Conservation (phyloP, 2,113 vertebrate genomes). For the Labrus mixtus region DNA sequence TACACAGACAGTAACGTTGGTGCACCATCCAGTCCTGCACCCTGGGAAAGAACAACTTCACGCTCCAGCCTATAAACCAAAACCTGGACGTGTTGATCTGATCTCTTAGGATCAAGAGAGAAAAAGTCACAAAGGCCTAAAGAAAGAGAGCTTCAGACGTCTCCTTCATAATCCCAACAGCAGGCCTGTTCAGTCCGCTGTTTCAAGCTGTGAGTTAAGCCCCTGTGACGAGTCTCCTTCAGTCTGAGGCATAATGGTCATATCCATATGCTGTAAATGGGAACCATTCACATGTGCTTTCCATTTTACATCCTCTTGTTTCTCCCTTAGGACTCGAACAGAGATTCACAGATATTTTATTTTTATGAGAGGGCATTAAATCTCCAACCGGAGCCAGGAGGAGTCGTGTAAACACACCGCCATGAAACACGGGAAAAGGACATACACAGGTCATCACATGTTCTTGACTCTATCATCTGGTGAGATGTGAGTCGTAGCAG, state of each 20-base stretch:
- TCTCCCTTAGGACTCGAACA: conserved; percentile 54
- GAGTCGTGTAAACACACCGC: conserved; percentile 63
- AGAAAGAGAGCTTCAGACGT: no score
- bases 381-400: conserved; percentile 73
- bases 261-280: no score
- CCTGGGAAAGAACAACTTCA: conserved; percentile 59
- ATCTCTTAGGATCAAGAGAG: conserved; percentile 16
- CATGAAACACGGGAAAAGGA: conserved; percentile 44
- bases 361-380: conserved; percentile 78
- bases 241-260: no score
- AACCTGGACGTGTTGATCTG: background rate
- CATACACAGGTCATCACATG: conserved; percentile 21
- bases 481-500: conserved; percentile 40
- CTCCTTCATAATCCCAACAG: no score
- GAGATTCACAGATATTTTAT: conserved; percentile 67
- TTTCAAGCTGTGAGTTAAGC: no score
- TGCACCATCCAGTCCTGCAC: conserved; percentile 44
- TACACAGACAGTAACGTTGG: conserved; percentile 42
- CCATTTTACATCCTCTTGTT: no score
- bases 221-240: no score
- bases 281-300: conserved; percentile 74
- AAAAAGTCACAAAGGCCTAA: background rate
- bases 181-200: no score
- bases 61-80: conserved; percentile 16
- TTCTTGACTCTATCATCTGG: conserved; percentile 43